Evolutionary conservation across 2,113 vertebrate species (phyloP).

Genomic region (Tetrax tetrax): DNA sequence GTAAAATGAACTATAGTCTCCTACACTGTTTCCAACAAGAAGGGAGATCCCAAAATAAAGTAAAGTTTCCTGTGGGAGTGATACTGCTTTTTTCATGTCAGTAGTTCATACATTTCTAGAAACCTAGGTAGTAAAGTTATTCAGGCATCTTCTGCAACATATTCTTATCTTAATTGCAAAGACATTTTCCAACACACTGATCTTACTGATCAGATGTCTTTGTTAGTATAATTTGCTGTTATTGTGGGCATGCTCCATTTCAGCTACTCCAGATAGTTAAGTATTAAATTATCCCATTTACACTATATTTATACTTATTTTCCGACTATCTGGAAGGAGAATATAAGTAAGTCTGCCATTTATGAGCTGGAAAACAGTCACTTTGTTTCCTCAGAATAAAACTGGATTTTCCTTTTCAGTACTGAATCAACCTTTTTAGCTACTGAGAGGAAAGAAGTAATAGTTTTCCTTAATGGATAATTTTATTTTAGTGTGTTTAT

Average conservation of each 20-base stretch:
- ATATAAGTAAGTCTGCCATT: not conserved
- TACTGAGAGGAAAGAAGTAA: not conserved
- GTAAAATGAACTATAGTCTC: not conserved
- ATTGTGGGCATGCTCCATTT: not conserved
- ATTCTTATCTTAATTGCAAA: not conserved
- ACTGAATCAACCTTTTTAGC: not conserved
- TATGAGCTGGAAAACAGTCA: not conserved
- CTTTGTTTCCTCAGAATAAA: not conserved
- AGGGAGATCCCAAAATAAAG: not conserved
- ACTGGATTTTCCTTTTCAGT: not conserved
- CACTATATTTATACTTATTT: not conserved
- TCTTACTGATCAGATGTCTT: not conserved
- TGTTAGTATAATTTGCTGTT: not conserved
- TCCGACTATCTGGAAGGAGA: not conserved
- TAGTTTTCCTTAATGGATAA: not conserved
- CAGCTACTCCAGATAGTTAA: not conserved
- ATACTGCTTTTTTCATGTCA: not conserved
- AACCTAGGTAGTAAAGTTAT: not conserved
- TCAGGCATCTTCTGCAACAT: not conserved
- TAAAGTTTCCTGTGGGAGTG: not conserved
- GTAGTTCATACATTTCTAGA: not conserved
- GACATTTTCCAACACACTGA: not conserved
- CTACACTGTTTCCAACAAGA: not conserved
- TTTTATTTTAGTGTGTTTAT: not conserved
- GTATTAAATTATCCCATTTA: not conserved